Percentiles rank a stretch among this genome's conserved stretches.
Conservation (phyloP, 2,113 vertebrate species). For the Centropus bengalensis region DNA sequence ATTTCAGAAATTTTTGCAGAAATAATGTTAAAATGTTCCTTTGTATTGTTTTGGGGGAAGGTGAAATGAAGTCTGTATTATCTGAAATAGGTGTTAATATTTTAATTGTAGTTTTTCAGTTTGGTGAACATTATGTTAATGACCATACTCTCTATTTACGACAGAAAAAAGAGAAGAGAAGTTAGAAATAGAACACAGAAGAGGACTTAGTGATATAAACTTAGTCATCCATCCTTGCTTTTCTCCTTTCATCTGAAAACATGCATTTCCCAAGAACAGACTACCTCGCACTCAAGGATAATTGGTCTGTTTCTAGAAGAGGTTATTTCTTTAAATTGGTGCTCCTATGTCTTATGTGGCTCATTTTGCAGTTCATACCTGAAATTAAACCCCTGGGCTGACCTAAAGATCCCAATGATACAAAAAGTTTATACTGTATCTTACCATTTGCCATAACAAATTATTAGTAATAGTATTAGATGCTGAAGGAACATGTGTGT, state of each 20-base stretch:
- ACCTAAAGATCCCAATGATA: constrained; percentile 30
- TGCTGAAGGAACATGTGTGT: neutral
- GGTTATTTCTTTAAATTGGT: constrained; percentile 60
- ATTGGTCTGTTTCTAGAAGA: constrained; percentile 45
- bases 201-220: neutral
- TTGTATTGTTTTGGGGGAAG: neutral
- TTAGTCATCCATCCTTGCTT: neutral
- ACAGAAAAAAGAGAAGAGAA: no score
- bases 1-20: neutral
- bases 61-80: neutral
- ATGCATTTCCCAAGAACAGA: neutral
- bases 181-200: neutral
- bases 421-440: constrained; percentile 6
- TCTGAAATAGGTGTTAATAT: neutral
- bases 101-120: neutral
- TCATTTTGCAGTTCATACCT: constrained; percentile 39
- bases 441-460: neutral
- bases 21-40: neutral
- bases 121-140: neutral
- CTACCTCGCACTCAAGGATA: neutral
- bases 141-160: neutral
- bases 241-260: neutral
- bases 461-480: neutral
- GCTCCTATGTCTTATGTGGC: constrained; percentile 6
- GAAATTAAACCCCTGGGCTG: constrained; percentile 60